These are phyloP conservation scores for Lepidostoma basale DNA, from an alignment of 1,140 invertebrate genomes.

Conservation along the genomic window DNA sequence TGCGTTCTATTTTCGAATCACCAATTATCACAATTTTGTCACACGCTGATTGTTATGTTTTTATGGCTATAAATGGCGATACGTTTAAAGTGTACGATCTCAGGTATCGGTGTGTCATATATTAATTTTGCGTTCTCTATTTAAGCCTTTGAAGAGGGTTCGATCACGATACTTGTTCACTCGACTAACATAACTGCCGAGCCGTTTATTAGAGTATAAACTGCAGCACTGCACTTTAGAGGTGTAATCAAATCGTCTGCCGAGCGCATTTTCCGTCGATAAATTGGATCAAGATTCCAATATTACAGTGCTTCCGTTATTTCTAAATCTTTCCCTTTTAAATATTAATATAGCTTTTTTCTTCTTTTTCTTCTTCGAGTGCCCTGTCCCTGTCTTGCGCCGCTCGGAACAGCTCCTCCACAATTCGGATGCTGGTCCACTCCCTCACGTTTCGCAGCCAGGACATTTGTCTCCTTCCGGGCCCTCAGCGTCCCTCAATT, in stretches of 20 bases:
- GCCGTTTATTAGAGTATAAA: background rate
- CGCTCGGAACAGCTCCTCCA: too few relatives aligned
- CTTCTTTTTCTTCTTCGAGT: too few relatives aligned
- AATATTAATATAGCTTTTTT: too few relatives aligned
- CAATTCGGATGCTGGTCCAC: too few relatives aligned
- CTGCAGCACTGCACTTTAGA: background rate
- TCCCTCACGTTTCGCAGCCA: too few relatives aligned
- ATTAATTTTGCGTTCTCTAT: background rate
- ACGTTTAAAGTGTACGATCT: conserved; percentile 2
- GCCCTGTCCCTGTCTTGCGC: too few relatives aligned
- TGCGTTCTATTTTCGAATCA: background rate
- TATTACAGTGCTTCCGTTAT: too few relatives aligned
- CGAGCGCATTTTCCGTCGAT: too few relatives aligned
- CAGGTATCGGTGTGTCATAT: background rate
- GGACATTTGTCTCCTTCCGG: too few relatives aligned
- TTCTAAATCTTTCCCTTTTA: too few relatives aligned
- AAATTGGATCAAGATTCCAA: too few relatives aligned
- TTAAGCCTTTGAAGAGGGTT: background rate
- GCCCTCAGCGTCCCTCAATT: too few relatives aligned
- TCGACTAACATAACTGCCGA: background rate
- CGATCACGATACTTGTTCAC: background rate
- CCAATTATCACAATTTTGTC: background rate
- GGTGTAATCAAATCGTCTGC: background rate
- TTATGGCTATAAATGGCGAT: background rate
- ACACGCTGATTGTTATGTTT: background rate